Conservation (phyloP, 2,113 vertebrate genomes). For the Oryctolagus cuniculus region mOryCun1.1 NC_091442.1:34523001-34523500, state of each 20-base stretch:
- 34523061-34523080: background rate
- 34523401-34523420: background rate
- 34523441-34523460: background rate
- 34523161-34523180: background rate
- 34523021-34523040: background rate
- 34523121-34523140: no score
- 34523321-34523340: background rate
- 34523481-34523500: background rate
- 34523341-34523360: background rate
- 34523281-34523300: background rate
- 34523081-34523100: background rate
- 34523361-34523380: background rate
- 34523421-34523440: background rate
- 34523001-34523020: background rate
- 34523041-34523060: background rate
- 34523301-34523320: background rate
- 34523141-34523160: background rate
- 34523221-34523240: background rate
- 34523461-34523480: background rate
- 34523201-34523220: no score
- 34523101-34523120: background rate
- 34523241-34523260: background rate
- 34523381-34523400: background rate
- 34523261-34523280: background rate
- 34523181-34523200: background rate